These are phyloP conservation scores for Malurus splendens DNA, from an alignment of 2,797 vertebrate genomes.

Conservation along the genomic window DNA sequence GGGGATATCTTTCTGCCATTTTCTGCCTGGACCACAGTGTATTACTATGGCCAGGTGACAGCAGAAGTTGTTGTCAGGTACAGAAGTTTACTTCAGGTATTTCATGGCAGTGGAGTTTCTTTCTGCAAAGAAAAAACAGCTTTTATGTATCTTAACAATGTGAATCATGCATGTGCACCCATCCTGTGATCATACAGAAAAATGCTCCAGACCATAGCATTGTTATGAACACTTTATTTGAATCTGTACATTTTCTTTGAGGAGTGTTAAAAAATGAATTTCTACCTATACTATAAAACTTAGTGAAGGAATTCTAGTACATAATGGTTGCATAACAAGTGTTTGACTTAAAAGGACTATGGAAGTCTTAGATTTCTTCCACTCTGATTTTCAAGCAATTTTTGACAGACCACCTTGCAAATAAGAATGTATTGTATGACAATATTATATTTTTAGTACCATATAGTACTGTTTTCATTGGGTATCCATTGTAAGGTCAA, in stretches of 20 bases:
- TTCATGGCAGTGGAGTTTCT: neutral
- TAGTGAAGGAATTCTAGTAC: neutral
- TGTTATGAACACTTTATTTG: neutral
- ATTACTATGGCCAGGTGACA: accelerated
- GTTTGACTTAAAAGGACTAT: neutral
- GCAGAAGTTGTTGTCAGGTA: neutral
- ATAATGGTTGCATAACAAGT: neutral
- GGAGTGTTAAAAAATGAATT: neutral
- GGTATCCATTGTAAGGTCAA: neutral
- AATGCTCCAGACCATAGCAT: neutral
- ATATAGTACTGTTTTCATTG: neutral
- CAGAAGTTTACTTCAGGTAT: neutral
- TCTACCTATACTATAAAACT: neutral
- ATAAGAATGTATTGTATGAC: neutral
- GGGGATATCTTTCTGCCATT: neutral
- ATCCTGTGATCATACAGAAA: neutral
- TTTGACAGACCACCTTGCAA: neutral
- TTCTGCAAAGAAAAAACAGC: neutral
- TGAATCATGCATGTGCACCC: neutral
- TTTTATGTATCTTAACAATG: neutral
- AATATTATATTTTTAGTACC: neutral
- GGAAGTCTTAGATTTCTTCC: neutral
- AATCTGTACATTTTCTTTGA: neutral
- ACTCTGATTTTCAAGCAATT: neutral
- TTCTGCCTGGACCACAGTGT: neutral